These are phyloP conservation scores for Gonioctena quinquepunctata DNA, from an alignment of 1,140 invertebrate genomes.

Conservation along the genomic window DNA sequence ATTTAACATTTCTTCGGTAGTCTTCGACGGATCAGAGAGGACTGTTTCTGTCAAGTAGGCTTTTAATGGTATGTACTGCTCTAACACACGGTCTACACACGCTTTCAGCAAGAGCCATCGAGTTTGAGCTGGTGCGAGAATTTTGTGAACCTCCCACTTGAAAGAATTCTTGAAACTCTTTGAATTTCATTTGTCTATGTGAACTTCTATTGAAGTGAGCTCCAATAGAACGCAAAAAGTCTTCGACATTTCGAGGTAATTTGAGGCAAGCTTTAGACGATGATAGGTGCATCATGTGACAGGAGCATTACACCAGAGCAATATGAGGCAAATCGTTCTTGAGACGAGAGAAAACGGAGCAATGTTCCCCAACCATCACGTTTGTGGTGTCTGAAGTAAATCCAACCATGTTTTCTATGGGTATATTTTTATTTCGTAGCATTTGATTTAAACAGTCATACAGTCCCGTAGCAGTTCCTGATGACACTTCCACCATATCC, in stretches of 20 bases:
- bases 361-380: constrained; percentile 14
- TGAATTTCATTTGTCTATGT: constrained; percentile 9
- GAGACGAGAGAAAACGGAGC: constrained; percentile 35
- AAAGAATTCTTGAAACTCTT: constrained; percentile 20
- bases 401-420: constrained; percentile 45
- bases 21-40: constrained; percentile 6
- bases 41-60: background rate
- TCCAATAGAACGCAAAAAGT: constrained; percentile 37
- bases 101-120: constrained; percentile 1
- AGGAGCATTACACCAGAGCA: constrained; percentile 20
- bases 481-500: constrained; percentile 31
- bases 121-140: constrained; percentile 7
- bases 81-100: constrained; percentile 6
- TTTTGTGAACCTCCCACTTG: constrained; percentile 9
- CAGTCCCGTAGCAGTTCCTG: constrained; percentile 27
- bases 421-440: constrained; percentile 34
- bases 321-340: constrained; percentile 22
- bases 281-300: constrained; percentile 23
- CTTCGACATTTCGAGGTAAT: constrained; percentile 22
- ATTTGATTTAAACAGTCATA: constrained; percentile 26
- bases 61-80: constrained; percentile 11
- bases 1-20: background rate
- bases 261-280: constrained; percentile 22
- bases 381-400: constrained; percentile 20
- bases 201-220: constrained; percentile 31